Percentiles rank a stretch among this genome's conserved stretches.
These are phyloP conservation scores for Himantopus leucocephalus DNA, from an alignment of 2,113 vertebrate species.

Conservation along the genomic window DNA sequence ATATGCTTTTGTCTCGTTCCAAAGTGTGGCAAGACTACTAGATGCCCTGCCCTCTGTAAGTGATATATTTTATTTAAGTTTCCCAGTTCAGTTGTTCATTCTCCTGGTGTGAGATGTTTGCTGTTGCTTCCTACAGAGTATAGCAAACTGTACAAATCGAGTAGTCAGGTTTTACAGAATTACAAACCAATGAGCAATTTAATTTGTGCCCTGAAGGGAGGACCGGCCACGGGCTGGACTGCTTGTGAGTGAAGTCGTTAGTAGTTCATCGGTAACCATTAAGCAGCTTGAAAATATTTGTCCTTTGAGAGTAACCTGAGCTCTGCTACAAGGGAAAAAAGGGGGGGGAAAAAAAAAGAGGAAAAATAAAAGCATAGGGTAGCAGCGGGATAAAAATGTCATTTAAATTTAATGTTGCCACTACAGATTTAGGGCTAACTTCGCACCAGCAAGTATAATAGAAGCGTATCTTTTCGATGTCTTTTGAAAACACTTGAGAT, in stretches of 20 bases:
- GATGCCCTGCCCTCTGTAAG: neutral
- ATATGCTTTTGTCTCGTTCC: neutral
- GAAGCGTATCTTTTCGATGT: neutral
- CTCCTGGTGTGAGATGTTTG: neutral
- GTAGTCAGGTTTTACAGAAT: neutral
- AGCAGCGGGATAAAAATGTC: neutral
- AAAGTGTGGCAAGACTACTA: neutral
- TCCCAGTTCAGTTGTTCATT: neutral
- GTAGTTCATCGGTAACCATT: neutral
- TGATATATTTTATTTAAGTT: neutral
- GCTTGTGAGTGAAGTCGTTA: neutral
- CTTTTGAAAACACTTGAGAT: neutral
- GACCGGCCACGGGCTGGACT: neutral
- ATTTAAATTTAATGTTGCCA: neutral
- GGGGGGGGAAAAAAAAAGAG: no score
- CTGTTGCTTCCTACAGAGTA: neutral
- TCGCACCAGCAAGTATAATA: neutral
- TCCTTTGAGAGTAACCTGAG: neutral
- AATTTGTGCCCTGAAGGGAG: slow-evolving; percentile 12
- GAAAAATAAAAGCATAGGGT: neutral
- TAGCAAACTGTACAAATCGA: neutral
- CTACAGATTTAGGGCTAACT: neutral
- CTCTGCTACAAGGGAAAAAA: neutral
- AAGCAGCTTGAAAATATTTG: slow-evolving; percentile 25
- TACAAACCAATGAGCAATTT: neutral